Evolutionary conservation across 2,797 vertebrate genomes (phyloP).

Genomic region (Benthosema pterotum): DNA sequence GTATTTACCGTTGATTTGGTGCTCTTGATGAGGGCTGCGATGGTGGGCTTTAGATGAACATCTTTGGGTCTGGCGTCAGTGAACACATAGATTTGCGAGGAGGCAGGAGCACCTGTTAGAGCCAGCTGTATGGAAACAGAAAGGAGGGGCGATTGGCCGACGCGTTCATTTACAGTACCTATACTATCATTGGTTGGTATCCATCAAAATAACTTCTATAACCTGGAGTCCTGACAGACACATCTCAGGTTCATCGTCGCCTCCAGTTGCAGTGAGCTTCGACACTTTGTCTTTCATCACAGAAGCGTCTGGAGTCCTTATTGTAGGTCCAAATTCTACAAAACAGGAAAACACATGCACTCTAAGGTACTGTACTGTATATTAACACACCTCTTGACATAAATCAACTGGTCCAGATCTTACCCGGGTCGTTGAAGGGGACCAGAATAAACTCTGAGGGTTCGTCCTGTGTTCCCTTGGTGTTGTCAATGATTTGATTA

Average conservation of each 20-base stretch:
- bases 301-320: slow-evolving; percentile 67
- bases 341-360: too few relatives aligned
- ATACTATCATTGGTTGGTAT: too few relatives aligned
- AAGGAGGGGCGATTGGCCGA: too few relatives aligned
- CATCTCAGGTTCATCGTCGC: slow-evolving; percentile 73
- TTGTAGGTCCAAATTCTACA: slow-evolving; percentile 73
- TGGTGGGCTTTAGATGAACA: slow-evolving; percentile 64
- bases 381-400: too few relatives aligned
- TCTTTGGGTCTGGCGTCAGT: slow-evolving; percentile 79
- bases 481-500: slow-evolving; percentile 69
- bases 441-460: slow-evolving; percentile 82
- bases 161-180: too few relatives aligned
- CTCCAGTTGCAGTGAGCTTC: slow-evolving; percentile 37
- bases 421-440: slow-evolving; percentile 80
- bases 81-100: slow-evolving; percentile 78
- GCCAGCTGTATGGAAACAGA: slow-evolving; percentile 71
- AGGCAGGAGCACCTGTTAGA: slow-evolving; percentile 72
- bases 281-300: slow-evolving; percentile 74
- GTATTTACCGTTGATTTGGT: slow-evolving; percentile 73
- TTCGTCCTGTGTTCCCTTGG: slow-evolving; percentile 77
- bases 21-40: slow-evolving; percentile 70
- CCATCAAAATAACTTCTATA: too few relatives aligned
- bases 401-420: slow-evolving; percentile 5
- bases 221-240: slow-evolving; percentile 78
- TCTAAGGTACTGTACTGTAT: too few relatives aligned